Percentiles rank a stretch among this genome's conserved stretches.
These are phyloP conservation scores for Mus musculus DNA, from an alignment of 2,113 vertebrate genomes.

Conservation along the genomic window GRCm39 chr13:24385001-24385500, in stretches of 20 bases:
- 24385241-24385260: background rate
- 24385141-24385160: background rate
- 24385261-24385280: background rate
- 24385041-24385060: background rate
- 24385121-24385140: background rate
- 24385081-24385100: background rate
- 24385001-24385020: background rate
- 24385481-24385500: background rate
- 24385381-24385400: background rate
- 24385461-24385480: background rate
- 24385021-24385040: background rate
- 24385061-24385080: background rate
- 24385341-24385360: background rate
- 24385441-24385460: background rate
- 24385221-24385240: too few species aligned
- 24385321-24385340: background rate
- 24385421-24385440: background rate
- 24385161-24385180: background rate
- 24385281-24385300: background rate
- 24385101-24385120: background rate
- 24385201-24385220: background rate
- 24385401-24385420: background rate
- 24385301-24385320: background rate
- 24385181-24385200: background rate
- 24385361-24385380: too few species aligned